Evolutionary conservation across 1,140 invertebrate species (phyloP), one percentile per base, ranked within the genome.

Genomic region (Mesaphorura yosii): DNA sequence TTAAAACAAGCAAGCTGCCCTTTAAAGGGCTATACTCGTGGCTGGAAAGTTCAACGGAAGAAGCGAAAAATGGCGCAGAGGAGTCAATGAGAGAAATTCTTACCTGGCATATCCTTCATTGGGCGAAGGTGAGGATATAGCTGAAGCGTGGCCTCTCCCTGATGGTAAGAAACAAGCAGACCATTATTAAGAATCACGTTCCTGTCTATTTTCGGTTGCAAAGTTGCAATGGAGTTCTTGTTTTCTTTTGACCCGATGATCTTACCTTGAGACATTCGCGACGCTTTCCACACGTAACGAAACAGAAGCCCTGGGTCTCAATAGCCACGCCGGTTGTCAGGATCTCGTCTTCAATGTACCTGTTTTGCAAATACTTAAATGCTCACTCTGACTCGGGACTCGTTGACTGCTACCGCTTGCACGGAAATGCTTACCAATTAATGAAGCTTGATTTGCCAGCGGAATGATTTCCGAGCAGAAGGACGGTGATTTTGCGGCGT

Each of bases 361-460:
- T 78, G 58, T 20, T n/a, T n/a, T n/a, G n/a, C n/a, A n/a, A 64
- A 65, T 41, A 55, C n/a, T 47, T 41, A 15, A 38, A 53, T 46
- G 25, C 39, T 15, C 39, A 34, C 34, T 38, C 37, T 3, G 6
- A 20, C 28, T 14, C 7, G 19, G n/a, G n/a, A n/a, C n/a, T n/a
- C n/a, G n/a, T n/a, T n/a, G n/a, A n/a, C n/a, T n/a, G n/a, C n/a
- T n/a, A n/a, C n/a, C n/a, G n/a, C n/a, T n/a, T n/a, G n/a, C n/a
- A n/a, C n/a, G n/a, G n/a, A n/a, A n/a, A n/a, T 22, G 55, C 63
- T 70, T 67, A 79, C 78, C 78, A 80, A 60, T 80, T 80, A 42
- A 80, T 78, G 61, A 79, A 79, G 1, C 75, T 76, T 45, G 76
- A 78, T 66, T 80, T 80, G 12, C 78, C 78, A 46, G 78, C 77